These are phyloP conservation scores for Cataglyphis albicans DNA, from an alignment of 2,888 invertebrate species.

Conservation along the genomic window DNA sequence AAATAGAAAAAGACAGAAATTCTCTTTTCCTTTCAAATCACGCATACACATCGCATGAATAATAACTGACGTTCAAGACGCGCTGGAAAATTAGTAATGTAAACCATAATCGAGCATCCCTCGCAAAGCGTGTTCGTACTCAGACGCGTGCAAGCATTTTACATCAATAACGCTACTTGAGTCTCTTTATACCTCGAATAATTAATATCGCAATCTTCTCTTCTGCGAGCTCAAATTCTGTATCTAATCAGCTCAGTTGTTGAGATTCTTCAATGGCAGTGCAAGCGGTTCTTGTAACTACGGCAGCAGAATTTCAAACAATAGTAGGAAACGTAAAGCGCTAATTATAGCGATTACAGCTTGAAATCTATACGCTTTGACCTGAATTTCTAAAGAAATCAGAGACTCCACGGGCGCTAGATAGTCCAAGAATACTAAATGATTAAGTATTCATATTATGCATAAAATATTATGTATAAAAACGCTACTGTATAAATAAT, in stretches of 20 bases:
- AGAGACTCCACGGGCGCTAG: not conserved
- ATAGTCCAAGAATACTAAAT: not conserved
- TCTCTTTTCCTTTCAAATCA: not conserved
- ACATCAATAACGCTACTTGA: conserved; percentile 62
- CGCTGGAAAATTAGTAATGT: conserved; percentile 61
- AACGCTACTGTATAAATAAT: not conserved
- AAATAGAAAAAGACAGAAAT: not conserved
- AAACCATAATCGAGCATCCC: conserved; percentile 52
- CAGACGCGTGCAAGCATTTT: conserved; percentile 63
- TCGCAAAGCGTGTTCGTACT: conserved; percentile 50
- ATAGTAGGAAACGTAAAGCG: conserved; percentile 1
- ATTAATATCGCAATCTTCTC: conserved; percentile 75
- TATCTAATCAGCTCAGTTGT: conserved; percentile 68
- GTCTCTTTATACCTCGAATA: conserved; percentile 69
- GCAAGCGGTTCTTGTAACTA: conserved; percentile 26
- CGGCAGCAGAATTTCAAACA: conserved; percentile 4
- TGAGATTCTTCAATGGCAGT: conserved; percentile 33
- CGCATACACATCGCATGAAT: not conserved
- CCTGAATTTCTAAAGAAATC: conserved; percentile 14
- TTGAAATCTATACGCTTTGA: conserved; percentile 20
- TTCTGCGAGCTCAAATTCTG: conserved; percentile 58
- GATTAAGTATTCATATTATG: not conserved
- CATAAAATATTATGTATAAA: not conserved
- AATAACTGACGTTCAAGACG: not conserved
- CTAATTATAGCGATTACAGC: conserved; percentile 41